Evolutionary conservation across 2,113 vertebrate species (phyloP).

Genomic region (Sapajus apella): DNA sequence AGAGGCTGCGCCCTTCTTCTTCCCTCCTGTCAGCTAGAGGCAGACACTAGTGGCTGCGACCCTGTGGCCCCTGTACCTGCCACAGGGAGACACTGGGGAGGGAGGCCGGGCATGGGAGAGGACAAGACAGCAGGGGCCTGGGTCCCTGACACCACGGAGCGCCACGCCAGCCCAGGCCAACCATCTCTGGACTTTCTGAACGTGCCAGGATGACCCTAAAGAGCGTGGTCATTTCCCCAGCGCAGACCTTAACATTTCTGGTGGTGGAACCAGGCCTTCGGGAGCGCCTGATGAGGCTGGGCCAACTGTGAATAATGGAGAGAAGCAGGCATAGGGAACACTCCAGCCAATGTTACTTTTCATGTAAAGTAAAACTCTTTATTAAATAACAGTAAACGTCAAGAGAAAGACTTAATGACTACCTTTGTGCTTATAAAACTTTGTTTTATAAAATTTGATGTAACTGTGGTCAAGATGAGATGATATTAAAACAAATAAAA

Average conservation of each 20-base stretch:
- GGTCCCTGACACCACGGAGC: not conserved
- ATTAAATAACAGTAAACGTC: not conserved
- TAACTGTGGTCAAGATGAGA: not conserved
- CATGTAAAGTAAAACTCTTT: not conserved
- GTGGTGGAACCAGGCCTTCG: not conserved
- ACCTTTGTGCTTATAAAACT: not conserved
- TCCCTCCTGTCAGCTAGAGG: not conserved
- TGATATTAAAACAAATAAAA: not conserved
- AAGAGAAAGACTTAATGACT: not conserved
- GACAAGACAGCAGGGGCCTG: not conserved
- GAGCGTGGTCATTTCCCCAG: not conserved
- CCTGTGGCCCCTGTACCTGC: fast-evolving
- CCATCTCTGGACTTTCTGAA: not conserved
- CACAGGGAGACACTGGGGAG: not conserved
- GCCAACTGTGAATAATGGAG: not conserved
- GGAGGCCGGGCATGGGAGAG: not conserved
- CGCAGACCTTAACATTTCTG: not conserved
- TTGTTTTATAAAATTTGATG: not conserved
- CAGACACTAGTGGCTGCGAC: not conserved
- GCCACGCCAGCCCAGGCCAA: not conserved
- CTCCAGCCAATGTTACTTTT: not conserved
- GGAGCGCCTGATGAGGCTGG: not conserved
- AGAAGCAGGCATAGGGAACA: not conserved
- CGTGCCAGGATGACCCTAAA: not conserved
- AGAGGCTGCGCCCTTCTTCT: no score